Evolutionary conservation across 2,113 vertebrate species (phyloP), one percentile per base, ranked within the genome.

Genomic region (Clarias macrocephalus): DNA sequence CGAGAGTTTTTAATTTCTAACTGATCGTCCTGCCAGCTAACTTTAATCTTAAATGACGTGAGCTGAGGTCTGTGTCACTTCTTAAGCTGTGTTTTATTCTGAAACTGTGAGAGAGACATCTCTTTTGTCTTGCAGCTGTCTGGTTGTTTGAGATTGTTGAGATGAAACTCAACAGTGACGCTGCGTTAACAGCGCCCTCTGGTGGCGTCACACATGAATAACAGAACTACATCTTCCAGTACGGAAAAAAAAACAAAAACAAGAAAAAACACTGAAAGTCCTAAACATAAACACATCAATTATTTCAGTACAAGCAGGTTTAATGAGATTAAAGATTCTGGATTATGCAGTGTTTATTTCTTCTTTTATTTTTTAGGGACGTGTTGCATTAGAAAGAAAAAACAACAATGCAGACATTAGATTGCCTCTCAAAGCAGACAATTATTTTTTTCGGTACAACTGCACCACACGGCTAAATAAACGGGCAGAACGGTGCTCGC

Each of bases 361-460:
- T 42, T 19, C 33, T 73, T 73, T n/a, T 0, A 33, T 33, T 15
- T 25, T 37, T 23, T 1, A 6, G 28, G 11, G n/a, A 80, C 23
- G 28, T 33, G 30, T 80, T 80, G 18, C 16, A 18, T 30, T 37
- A 15, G 25, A 81, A 23, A 25, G 23, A 56, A 54, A 16, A 37
- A 48, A 56, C 9, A 77, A 16, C 3, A 77, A 56, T 18, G 3
- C 59, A 82, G 25, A 54, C 82, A 56, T n/a, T 10, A 83, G 42
- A 56, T 70, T 56, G 88, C 91, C 92, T 92, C 95, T 96, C 95
- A 97, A 97, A 96, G 96, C 97, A 97, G 95, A 95, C 94, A 94
- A 95, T 96, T 95, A 96, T 97, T 93, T 90, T 93, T 94, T 90
- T 92, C 89, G 94, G 92, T 87, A 93, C 94, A 92, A 92, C 13